These are phyloP conservation scores for Leptopilina syphax DNA, from an alignment of 2,888 invertebrate species.

Conservation along the genomic window DNA sequence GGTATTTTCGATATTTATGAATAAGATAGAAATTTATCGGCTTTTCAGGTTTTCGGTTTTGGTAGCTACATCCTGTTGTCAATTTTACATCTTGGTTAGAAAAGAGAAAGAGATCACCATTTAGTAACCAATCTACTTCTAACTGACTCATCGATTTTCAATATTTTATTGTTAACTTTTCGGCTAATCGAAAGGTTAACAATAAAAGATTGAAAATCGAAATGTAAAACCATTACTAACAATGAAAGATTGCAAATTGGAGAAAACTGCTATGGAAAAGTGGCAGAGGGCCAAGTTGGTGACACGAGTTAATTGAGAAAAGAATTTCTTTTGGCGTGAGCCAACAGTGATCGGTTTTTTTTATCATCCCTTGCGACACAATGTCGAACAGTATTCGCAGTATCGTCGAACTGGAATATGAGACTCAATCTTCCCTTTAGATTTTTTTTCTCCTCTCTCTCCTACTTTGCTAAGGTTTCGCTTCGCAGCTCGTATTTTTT, in stretches of 20 bases:
- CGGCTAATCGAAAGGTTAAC: too few species aligned
- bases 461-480: constrained; percentile 7
- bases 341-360: constrained; percentile 25
- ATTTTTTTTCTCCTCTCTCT: not conserved
- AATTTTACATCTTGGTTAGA: not conserved
- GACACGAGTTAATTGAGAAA: constrained; percentile 23
- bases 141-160: too few species aligned
- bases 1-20: too few species aligned
- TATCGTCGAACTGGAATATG: constrained; percentile 4
- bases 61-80: too few species aligned
- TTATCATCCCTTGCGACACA: constrained; percentile 3
- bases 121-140: too few species aligned
- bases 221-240: too few species aligned
- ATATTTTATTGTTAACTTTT: too few species aligned
- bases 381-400: constrained; percentile 21
- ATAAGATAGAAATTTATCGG: too few species aligned
- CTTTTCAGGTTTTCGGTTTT: too few species aligned
- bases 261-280: not conserved
- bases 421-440: constrained; percentile 13
- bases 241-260: not conserved
- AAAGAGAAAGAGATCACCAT: too few species aligned
- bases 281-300: constrained; percentile 11
- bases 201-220: too few species aligned
- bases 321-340: not conserved
- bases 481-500: constrained; percentile 44